Evolutionary conservation across 2,888 invertebrate species (phyloP), one percentile per base, ranked within the genome.

Genomic region (Craniophora ligustri): DNA sequence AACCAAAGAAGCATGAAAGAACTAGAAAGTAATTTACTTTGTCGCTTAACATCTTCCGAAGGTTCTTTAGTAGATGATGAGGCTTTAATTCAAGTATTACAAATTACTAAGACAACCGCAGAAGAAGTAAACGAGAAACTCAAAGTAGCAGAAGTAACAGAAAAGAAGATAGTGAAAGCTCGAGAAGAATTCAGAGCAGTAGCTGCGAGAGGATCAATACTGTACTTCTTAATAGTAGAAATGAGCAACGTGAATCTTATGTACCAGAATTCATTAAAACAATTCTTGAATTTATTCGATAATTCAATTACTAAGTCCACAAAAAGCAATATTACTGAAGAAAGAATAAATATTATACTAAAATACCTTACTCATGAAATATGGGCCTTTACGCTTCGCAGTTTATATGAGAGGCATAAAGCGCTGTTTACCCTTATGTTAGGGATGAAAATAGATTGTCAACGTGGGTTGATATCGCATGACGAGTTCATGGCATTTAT

Each of bases 1-100:
- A 99, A 99, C 92, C 99, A 99, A 86, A 94, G 98, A 59, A 97
- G 97, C 72, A 99, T 99, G 98, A 98, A 99, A 86, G 98, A 98
- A 81, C 91, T 99, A 10, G 99, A 99, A 88, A 98, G 97, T 49
- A 99, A 98, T 85, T 92, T 99, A 41, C 92, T 99, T 10, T 96
- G 97, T 76, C 95, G 98, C n/a, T 92, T 99, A 45, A 98, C 98
- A 40, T 98, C 98, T 2, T 98, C 98, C 0, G 96, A 97, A 91
- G 99, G 98, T 0, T 98, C 98, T 0, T 91, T 99, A 51, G 99
- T 99, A 0, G 99, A 99, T 75, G 99, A 99, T 75, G 99, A 99
- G 88, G 98, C 98, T 11, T 92, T 99, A 10, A 98, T 99, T 74
- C 96, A 96, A 72, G 98, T 98, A 1, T 91, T 98, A 11, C 96